These are phyloP conservation scores for Habropoda laboriosa DNA, from an alignment of 1,140 invertebrate genomes.

Conservation along the genomic window DNA sequence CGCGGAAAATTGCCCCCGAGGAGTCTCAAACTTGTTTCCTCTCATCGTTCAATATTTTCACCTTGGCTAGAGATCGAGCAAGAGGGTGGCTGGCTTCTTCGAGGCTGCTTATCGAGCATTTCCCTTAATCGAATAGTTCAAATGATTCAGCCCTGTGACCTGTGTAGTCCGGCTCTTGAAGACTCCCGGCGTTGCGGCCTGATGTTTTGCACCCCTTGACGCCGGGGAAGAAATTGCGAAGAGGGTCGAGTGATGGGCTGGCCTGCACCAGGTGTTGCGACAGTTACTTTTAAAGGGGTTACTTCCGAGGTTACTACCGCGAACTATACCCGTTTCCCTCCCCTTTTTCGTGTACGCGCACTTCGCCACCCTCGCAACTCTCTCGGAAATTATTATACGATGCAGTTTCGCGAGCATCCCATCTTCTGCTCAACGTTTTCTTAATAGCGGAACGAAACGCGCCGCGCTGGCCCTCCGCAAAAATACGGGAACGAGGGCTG, in stretches of 20 bases:
- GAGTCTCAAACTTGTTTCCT: constrained; percentile 39
- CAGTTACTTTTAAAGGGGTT: constrained; percentile 75
- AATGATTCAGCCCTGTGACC: constrained; percentile 35
- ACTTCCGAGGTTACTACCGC: constrained; percentile 67
- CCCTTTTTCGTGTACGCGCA: constrained; percentile 48
- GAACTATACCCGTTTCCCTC: constrained; percentile 36
- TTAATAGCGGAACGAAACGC: constrained; percentile 14
- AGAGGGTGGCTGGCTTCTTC: background rate
- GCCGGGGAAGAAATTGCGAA: constrained; percentile 39
- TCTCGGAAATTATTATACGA: constrained; percentile 62
- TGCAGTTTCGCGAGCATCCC: constrained; percentile 48
- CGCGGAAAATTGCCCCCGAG: constrained; percentile 47
- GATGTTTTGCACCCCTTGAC: constrained; percentile 34
- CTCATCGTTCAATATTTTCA: constrained; percentile 36
- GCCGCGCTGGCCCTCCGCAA: background rate
- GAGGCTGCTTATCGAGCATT: constrained; percentile 16
- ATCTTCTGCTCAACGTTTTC: constrained; percentile 33
- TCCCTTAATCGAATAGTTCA: constrained; percentile 39
- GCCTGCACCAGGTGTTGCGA: constrained; percentile 69
- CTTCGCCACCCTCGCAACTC: constrained; percentile 57
- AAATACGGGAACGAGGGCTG: background rate
- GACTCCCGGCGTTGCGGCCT: background rate
- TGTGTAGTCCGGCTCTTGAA: background rate
- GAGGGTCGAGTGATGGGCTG: constrained; percentile 35
- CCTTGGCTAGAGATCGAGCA: background rate